phyloP scores from a whole-genome alignment of 2,113 vertebrate genomes.

The Cranoglanis bouderius region DNA sequence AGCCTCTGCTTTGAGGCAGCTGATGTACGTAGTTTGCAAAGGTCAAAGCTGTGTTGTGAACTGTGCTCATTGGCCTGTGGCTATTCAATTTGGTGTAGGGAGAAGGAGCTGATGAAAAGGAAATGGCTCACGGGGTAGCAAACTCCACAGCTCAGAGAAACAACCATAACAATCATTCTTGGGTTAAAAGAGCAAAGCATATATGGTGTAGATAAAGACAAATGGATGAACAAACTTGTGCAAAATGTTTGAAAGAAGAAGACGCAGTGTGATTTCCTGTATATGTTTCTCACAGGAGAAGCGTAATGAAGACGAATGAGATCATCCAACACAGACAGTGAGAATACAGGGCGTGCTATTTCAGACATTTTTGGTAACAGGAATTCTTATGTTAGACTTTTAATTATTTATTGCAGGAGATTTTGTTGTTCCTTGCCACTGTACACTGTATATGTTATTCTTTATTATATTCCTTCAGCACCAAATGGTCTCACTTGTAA shows the following conservation, averaged over 20 bases:
- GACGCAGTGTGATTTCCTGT: background rate
- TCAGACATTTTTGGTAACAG: background rate
- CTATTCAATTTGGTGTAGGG: conserved; percentile 44
- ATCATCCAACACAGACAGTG: background rate
- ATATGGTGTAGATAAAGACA: background rate
- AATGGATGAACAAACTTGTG: background rate
- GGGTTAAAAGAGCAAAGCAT: conserved; percentile 9
- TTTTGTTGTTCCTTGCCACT: background rate
- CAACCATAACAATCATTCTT: conserved; percentile 3
- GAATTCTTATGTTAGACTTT: conserved; percentile 1
- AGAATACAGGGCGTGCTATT: background rate
- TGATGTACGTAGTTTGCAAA: conserved; percentile 30
- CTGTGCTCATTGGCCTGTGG: conserved; percentile 36
- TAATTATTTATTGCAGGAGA: background rate
- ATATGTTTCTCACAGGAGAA: conserved; percentile 14
- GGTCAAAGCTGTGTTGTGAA: conserved; percentile 40
- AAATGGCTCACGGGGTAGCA: background rate
- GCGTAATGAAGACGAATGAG: conserved; percentile 25
- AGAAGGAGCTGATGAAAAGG: conserved; percentile 32
- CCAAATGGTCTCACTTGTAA: background rate
- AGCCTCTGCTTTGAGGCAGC: conserved; percentile 2
- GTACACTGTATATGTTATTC: background rate
- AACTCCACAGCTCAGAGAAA: conserved; percentile 25
- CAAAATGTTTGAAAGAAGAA: background rate
- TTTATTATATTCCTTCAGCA: background rate